Conservation (phyloP, 1,140 invertebrate genomes). For the Harpegnathos saltator region DNA sequence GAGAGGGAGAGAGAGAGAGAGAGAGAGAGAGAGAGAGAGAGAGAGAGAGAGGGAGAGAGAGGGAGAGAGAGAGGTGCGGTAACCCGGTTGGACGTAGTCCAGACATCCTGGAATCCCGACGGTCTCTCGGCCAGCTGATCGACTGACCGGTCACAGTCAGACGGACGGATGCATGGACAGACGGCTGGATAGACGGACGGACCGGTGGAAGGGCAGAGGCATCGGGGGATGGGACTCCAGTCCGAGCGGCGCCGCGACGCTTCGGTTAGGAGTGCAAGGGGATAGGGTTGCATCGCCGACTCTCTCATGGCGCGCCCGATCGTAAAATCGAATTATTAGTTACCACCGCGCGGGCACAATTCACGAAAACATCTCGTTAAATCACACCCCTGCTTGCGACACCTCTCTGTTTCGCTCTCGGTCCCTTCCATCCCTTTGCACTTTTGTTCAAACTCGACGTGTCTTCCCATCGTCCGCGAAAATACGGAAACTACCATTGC, state of each 20-base stretch:
- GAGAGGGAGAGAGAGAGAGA: slow-evolving; percentile 55
- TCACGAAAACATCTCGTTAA: slow-evolving; percentile 83
- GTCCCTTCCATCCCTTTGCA: slow-evolving; percentile 15
- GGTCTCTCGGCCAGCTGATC: slow-evolving; percentile 80
- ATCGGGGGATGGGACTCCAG: slow-evolving; percentile 79
- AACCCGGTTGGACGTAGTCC: slow-evolving; percentile 85
- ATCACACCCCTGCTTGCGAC: slow-evolving; percentile 67
- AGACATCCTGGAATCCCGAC: slow-evolving; percentile 73
- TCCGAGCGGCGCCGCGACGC: slow-evolving; percentile 81
- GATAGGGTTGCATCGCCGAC: slow-evolving; percentile 32
- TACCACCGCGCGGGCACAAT: slow-evolving; percentile 74
- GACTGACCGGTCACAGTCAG: slow-evolving; percentile 48
- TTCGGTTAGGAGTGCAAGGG: slow-evolving; percentile 29
- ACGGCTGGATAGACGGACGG: slow-evolving; percentile 31
- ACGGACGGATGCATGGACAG: slow-evolving; percentile 47
- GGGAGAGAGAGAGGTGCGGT: slow-evolving; percentile 73
- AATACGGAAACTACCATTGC: slow-evolving; percentile 47
- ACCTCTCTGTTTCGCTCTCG: slow-evolving; percentile 27
- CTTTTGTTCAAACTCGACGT: slow-evolving; percentile 32
- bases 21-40: slow-evolving; percentile 55
- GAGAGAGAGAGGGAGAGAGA: slow-evolving; percentile 55
- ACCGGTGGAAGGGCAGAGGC: slow-evolving; percentile 34
- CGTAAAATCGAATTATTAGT: slow-evolving; percentile 85
- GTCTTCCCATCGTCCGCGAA: slow-evolving; percentile 21
- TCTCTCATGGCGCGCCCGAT: slow-evolving; percentile 72